Conservation (phyloP, 2,888 invertebrate species). For the Cataglyphis rosenhaueri region DNA sequence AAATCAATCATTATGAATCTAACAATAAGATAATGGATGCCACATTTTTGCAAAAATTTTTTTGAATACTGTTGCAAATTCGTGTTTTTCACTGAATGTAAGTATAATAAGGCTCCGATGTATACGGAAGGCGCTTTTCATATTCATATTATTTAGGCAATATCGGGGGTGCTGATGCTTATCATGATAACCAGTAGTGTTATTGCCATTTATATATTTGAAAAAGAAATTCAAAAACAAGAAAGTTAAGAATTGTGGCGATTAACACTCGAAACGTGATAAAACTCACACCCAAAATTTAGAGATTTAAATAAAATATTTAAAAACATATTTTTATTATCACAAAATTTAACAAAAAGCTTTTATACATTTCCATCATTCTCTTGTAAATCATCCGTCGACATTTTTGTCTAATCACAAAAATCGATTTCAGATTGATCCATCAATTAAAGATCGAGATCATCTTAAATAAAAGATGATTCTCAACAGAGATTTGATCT, state of each 20-base stretch:
- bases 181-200: not conserved
- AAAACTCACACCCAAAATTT: not conserved
- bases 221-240: not conserved
- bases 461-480: not conserved
- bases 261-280: not conserved
- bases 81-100: not conserved
- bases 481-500: not conserved
- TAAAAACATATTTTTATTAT: not conserved
- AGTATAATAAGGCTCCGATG: not conserved
- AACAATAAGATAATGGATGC: not conserved
- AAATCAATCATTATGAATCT: not conserved
- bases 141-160: not conserved
- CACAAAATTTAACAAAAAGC: too few species aligned
- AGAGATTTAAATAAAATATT: not conserved
- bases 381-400: not conserved
- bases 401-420: not conserved
- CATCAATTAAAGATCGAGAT: not conserved
- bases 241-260: not conserved
- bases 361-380: not conserved
- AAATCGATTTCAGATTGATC: not conserved
- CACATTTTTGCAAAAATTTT: not conserved
- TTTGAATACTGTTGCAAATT: not conserved
- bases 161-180: too few species aligned
- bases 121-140: not conserved
- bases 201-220: not conserved